A percentile compares a stretch with the other conserved stretches of the same genome.
Conservation (phyloP, 92 coral and sea anemone genomes). For the Porites divaricata region DNA sequence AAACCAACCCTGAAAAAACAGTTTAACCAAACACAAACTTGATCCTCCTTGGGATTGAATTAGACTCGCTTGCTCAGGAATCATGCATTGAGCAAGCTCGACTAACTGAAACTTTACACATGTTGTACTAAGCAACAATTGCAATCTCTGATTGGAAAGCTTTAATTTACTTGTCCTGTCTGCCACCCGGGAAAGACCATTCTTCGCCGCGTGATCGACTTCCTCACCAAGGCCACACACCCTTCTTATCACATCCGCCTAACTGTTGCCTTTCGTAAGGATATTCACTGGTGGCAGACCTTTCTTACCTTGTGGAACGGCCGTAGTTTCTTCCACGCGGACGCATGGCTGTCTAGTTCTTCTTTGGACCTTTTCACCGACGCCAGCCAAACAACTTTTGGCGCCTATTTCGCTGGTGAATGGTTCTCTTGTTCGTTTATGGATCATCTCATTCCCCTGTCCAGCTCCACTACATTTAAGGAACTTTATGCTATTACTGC, state of each 20-base stretch:
- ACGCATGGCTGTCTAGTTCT: constrained; percentile 25
- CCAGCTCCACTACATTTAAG: constrained; percentile 20
- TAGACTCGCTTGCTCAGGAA: constrained; percentile 22
- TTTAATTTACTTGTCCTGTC: constrained; percentile 29
- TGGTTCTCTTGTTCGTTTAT: background rate
- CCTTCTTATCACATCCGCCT: constrained; percentile 11
- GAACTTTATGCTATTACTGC: constrained; percentile 21
- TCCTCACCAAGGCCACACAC: constrained; percentile 11
- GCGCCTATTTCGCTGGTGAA: constrained; percentile 17
- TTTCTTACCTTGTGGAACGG: constrained; percentile 45
- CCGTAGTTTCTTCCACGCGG: constrained; percentile 40
- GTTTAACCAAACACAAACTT: constrained; percentile 15
- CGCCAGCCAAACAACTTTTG: constrained; percentile 32
- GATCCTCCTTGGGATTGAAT: constrained; percentile 43
- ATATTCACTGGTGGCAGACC: constrained; percentile 36
- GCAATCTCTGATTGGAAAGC: constrained; percentile 24
- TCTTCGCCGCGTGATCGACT: constrained; percentile 36
- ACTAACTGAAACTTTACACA: constrained; percentile 4
- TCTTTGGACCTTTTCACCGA: constrained; percentile 36
- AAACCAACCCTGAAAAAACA: background rate
- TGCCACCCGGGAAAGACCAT: constrained; percentile 49
- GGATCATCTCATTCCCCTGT: background rate
- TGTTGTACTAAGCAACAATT: constrained; percentile 30
- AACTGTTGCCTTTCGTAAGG: constrained; percentile 19
- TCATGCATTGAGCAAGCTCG: constrained; percentile 9